Evolutionary conservation across 2,888 invertebrate genomes (phyloP).

Genomic region (Xestia sexstrigata): DNA sequence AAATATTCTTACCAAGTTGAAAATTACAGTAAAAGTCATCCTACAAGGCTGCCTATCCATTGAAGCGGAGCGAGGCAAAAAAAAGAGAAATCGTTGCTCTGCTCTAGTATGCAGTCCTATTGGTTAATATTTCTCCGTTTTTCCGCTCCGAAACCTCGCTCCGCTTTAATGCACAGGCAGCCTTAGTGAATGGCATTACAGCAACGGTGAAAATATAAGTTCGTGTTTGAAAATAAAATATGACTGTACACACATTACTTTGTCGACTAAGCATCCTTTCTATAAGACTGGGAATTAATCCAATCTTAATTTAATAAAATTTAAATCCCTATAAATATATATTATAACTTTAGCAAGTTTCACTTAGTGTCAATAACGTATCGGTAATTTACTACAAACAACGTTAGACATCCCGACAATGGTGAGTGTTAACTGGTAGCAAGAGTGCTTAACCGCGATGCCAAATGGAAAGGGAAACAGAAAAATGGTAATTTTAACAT

Average conservation of each 20-base stretch:
- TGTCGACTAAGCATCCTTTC: not conserved
- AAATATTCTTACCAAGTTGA: slow-evolving; percentile 12
- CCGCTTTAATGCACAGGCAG: too few species aligned
- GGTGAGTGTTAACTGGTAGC: not conserved
- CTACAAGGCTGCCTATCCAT: too few species aligned
- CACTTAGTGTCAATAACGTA: not conserved
- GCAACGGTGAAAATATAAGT: not conserved
- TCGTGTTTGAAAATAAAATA: not conserved
- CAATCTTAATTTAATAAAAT: not conserved
- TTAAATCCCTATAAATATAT: not conserved
- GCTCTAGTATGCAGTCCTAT: too few species aligned
- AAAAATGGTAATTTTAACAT: not conserved
- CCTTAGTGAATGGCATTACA: not conserved
- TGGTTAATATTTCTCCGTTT: too few species aligned
- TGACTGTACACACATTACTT: not conserved
- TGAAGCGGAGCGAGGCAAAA: too few species aligned
- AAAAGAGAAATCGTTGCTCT: too few species aligned
- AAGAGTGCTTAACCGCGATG: not conserved
- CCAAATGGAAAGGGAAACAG: not conserved
- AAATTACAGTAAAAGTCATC: not conserved
- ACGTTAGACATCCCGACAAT: not conserved
- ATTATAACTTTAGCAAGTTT: not conserved
- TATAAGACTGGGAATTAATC: not conserved
- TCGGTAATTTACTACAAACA: not conserved
- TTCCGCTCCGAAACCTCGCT: too few species aligned